phyloP scores from a whole-genome alignment of 2,797 vertebrate species.

The Acestrorhynchus altus region DNA sequence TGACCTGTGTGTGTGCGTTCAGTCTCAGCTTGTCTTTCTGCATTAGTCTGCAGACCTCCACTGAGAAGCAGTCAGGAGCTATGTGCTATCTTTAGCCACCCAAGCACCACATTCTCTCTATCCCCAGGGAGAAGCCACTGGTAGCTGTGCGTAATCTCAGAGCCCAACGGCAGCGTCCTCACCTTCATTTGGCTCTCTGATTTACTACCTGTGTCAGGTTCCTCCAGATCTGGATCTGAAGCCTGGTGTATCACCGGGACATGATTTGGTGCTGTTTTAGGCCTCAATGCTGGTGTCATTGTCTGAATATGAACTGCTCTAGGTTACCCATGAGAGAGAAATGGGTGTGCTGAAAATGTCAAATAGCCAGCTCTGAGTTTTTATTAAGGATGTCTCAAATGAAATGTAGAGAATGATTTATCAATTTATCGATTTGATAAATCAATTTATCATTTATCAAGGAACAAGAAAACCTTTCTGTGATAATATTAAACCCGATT shows the following conservation, averaged over 20 bases:
- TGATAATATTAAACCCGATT: no score
- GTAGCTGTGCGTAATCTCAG: conserved; percentile 25
- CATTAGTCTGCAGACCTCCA: conserved; percentile 35
- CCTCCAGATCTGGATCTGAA: conserved; percentile 42
- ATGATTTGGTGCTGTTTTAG: conserved; percentile 45
- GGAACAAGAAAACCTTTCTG: no score
- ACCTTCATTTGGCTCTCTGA: conserved; percentile 44
- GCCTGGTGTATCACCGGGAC: conserved; percentile 20
- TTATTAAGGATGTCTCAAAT: conserved; percentile 21
- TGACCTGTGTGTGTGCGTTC: conserved; percentile 36
- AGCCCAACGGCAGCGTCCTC: conserved; percentile 45
- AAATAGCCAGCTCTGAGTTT: conserved; percentile 24
- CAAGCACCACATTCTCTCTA: conserved; percentile 26
- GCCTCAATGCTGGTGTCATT: conserved; percentile 30
- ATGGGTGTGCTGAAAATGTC: conserved; percentile 34
- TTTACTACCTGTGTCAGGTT: conserved; percentile 49
- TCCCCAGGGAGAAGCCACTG: conserved; percentile 27
- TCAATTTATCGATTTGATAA: no score
- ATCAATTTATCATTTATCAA: no score
- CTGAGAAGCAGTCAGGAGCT: conserved; percentile 23
- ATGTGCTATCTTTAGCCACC: conserved; percentile 46
- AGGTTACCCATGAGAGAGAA: conserved; percentile 37
- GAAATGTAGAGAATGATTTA: conserved; percentile 14
- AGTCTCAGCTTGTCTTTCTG: conserved; percentile 51
- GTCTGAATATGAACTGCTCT: conserved; percentile 20